Base-by-base conservation (phyloP, 2,888 invertebrate genomes). In the Temnothorax rugatulus region DNA sequence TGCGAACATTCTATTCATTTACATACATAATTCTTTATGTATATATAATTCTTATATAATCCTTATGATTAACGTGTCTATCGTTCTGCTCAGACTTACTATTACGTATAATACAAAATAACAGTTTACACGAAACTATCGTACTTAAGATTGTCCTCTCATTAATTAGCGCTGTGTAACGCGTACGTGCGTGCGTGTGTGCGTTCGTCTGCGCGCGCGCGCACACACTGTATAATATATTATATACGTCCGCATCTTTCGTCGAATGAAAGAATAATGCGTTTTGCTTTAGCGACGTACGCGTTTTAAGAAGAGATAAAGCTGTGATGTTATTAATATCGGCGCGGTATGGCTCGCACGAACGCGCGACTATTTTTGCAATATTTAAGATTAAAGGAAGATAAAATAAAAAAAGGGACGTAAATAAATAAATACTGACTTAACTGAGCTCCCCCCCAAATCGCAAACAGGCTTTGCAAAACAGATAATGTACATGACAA, bases 301-400 rank as follows among this genome's bases (percentile, higher is more conserved):
- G 47, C 71, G 61, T 68, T 73, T 57, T 57, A 63, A 82, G 11
- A 44, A 57, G 81, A 84, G 52, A 15, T 54, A 84, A 82, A 66
- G 84, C 87, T 88, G 88, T 88, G 84, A 89, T 87, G 87, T 89
- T 86, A 82, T 84, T 81, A 79, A 71, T 69, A 79, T 74, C 85
- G 71, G 34, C 79, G 41, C 79, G 85, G 61, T 59, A 83, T 59
- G 73, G 82, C 73, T 79, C 57, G 71, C 81, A 84, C 63, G 79
- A 83, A 85, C 84, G 77, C 89, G 85, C 83, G 76, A 89, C 83
- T 88, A 89, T 88, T 89, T 89, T 89, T 89, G 82, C 89, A 89
- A 88, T 79, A 87, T 84, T 87, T 75, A 84, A 86, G 63, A 84
- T 86, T 69, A 68, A 63, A 57, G 64, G 21, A 76, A 69, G 15